Conservation (phyloP, 64 coral and sea anemone genomes). For the Orbicella faveolata region DNA sequence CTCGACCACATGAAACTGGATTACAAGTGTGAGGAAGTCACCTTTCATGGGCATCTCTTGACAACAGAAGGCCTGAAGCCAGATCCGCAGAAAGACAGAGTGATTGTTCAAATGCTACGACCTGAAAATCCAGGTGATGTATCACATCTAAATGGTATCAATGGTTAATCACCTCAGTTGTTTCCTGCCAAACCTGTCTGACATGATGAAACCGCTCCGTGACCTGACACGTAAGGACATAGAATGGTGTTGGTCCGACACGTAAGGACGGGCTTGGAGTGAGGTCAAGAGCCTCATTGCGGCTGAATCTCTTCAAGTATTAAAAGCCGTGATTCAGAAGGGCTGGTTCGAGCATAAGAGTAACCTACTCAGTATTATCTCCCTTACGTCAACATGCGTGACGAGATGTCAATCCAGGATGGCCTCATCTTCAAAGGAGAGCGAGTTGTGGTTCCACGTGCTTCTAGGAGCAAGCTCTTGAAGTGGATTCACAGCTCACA, state of each 20-base stretch:
- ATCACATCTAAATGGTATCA: conserved; percentile 2
- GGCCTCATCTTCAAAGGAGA: conserved; percentile 36
- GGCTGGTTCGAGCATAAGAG: conserved; percentile 33
- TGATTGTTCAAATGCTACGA: neutral
- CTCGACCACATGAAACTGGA: conserved; percentile 11
- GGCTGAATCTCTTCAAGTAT: neutral
- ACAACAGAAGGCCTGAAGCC: neutral
- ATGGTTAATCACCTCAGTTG: neutral
- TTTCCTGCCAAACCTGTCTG: conserved; percentile 5
- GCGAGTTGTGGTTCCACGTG: conserved; percentile 17
- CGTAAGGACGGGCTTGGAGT: neutral
- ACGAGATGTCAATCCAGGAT: conserved; percentile 41
- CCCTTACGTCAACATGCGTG: conserved; percentile 34
- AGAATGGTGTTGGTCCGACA: neutral
- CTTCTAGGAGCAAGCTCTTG: conserved; percentile 27
- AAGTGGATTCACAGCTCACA: conserved; percentile 44
- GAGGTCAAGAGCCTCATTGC: neutral
- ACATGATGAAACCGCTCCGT: conserved; percentile 2
- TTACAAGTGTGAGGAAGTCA: neutral
- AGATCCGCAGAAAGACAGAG: neutral
- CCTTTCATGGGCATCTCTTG: conserved; percentile 11
- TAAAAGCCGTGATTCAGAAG: neutral
- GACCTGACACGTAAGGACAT: neutral
- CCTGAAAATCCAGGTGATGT: conserved; percentile 6
- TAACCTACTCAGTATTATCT: conserved; percentile 26